Conservation (phyloP, 2,888 invertebrate species). For the Oxytorus armatus region DNA sequence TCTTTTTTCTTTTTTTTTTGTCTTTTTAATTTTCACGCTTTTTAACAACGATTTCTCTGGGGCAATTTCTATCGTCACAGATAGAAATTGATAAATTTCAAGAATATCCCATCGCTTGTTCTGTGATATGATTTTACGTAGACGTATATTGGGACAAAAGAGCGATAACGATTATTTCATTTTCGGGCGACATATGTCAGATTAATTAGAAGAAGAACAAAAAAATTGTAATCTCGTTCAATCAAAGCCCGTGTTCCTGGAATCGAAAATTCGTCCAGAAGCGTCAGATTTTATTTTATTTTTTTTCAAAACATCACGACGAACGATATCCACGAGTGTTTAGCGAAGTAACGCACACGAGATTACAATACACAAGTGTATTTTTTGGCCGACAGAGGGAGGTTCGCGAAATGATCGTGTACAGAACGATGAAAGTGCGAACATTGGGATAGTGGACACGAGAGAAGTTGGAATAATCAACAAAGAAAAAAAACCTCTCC, state of each 20-base stretch:
- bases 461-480: neutral
- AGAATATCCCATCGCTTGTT: neutral
- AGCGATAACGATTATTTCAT: conserved; percentile 51
- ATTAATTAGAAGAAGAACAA: neutral
- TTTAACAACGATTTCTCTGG: neutral
- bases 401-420: too few relatives aligned
- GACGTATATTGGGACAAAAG: neutral
- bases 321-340: too few relatives aligned
- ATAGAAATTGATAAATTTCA: conserved; percentile 5
- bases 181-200: conserved; percentile 6
- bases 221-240: too few relatives aligned
- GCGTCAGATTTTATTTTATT: too few relatives aligned
- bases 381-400: too few relatives aligned
- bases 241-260: too few relatives aligned
- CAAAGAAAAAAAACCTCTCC: neutral
- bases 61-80: conserved; percentile 32
- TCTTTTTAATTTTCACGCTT: neutral
- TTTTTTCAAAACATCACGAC: too few relatives aligned
- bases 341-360: too few relatives aligned
- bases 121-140: neutral
- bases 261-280: too few relatives aligned
- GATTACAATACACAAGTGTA: too few relatives aligned
- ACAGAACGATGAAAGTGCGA: neutral
- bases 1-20: neutral
- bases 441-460: neutral